Conservation (phyloP, 2,113 vertebrate species). For the Tetrax tetrax region DNA sequence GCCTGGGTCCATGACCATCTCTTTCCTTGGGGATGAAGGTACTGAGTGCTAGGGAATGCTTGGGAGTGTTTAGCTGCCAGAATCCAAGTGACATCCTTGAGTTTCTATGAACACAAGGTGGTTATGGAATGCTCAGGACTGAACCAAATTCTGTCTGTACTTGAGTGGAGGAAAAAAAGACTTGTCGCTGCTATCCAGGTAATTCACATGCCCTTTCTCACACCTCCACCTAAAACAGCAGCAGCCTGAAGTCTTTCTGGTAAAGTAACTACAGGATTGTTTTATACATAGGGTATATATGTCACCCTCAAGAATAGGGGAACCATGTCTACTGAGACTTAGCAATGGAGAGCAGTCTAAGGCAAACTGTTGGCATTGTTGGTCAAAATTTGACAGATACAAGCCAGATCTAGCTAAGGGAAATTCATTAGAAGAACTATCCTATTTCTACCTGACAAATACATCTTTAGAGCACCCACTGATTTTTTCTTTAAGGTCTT, state of each 20-base stretch:
- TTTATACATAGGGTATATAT: not conserved
- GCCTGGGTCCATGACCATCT: accelerated
- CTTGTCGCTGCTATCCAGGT: not conserved
- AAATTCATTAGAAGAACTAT: not conserved
- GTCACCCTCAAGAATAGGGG: not conserved
- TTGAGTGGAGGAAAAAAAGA: not conserved
- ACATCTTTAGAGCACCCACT: not conserved
- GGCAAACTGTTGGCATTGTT: not conserved
- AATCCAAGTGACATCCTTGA: not conserved
- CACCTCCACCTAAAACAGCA: not conserved
- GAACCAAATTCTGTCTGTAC: not conserved
- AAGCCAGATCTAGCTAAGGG: not conserved
- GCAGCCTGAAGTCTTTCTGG: not conserved
- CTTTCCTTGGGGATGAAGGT: not conserved
- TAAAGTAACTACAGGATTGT: not conserved
- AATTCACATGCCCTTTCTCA: not conserved
- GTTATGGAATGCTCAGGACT: not conserved
- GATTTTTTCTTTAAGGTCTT: not conserved
- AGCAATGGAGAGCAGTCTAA: not conserved
- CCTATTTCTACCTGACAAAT: not conserved
- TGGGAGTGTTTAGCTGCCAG: not conserved
- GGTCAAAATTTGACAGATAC: not conserved
- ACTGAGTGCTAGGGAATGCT: not conserved
- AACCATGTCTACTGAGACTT: not conserved
- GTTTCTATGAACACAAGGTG: not conserved